These are phyloP conservation scores for Teleogryllus occipitalis DNA, from an alignment of 1,140 invertebrate species.

Conservation along the genomic window DNA sequence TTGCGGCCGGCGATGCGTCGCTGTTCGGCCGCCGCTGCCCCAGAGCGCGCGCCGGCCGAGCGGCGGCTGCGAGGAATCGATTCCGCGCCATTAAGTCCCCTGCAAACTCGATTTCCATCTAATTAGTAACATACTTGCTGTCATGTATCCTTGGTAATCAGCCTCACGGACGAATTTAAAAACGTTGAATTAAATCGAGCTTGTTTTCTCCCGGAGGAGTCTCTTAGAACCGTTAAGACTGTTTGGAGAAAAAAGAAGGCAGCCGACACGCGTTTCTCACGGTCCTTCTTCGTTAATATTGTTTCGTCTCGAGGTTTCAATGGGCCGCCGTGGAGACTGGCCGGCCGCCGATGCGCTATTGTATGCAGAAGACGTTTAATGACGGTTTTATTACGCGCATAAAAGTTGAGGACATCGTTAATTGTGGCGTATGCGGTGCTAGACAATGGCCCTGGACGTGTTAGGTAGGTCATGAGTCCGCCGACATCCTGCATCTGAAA, in stretches of 20 bases:
- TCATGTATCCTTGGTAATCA: neutral
- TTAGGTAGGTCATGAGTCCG: conserved; percentile 3
- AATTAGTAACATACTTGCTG: neutral
- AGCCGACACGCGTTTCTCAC: neutral
- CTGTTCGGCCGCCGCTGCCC: too few species aligned
- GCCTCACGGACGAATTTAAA: neutral
- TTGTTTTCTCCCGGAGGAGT: too few species aligned
- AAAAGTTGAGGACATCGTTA: neutral
- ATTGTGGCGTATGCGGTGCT: neutral
- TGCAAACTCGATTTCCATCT: neutral
- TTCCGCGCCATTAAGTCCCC: neutral
- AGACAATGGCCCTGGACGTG: neutral
- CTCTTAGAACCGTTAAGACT: too few species aligned
- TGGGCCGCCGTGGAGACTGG: neutral
- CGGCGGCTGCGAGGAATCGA: neutral
- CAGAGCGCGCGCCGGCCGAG: neutral
- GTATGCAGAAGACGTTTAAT: neutral
- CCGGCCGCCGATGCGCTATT: neutral
- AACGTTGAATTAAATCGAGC: neutral
- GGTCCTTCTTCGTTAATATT: neutral
- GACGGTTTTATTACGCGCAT: neutral
- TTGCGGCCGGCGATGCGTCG: neutral
- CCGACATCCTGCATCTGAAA: neutral
- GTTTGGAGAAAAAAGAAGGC: neutral
- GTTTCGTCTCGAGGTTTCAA: neutral